Percentiles rank a stretch among this genome's conserved stretches.
Evolutionary conservation across 2,888 invertebrate species (phyloP).

Genomic region (Criorhina ranunculi): DNA sequence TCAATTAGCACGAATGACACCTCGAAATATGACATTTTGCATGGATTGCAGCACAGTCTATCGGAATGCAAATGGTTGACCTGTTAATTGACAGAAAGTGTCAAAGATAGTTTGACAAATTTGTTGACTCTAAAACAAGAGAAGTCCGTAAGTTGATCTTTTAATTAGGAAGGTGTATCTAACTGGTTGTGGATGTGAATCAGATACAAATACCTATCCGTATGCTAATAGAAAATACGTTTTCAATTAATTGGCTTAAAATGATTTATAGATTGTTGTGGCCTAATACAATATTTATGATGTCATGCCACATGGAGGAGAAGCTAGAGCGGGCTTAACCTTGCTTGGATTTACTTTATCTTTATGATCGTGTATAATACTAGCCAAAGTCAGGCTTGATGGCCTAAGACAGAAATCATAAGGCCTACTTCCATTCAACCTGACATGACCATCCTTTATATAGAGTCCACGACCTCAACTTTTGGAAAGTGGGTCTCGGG

Average conservation of each 20-base stretch:
- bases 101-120: slow-evolving; percentile 3
- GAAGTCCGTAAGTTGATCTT: slow-evolving; percentile 31
- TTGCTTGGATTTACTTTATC: too few species aligned
- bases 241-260: slow-evolving; percentile 43
- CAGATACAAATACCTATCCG: slow-evolving; percentile 10
- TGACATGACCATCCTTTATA: too few species aligned
- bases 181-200: slow-evolving; percentile 40
- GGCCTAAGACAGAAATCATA: too few species aligned
- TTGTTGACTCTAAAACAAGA: slow-evolving; percentile 35
- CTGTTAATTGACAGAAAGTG: slow-evolving; percentile 26
- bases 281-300: slow-evolving; percentile 33
- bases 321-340: too few species aligned
- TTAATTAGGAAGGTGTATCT: slow-evolving; percentile 47
- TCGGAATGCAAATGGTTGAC: slow-evolving; percentile 14
- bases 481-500: too few species aligned
- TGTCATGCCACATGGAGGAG: slow-evolving; percentile 43
- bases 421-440: too few species aligned
- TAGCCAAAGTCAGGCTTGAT: too few species aligned
- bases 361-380: too few species aligned
- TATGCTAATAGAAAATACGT: slow-evolving; percentile 49
- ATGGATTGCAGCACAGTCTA: slow-evolving; percentile 2
- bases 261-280: slow-evolving; percentile 19
- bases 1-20: slow-evolving; percentile 14
- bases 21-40: slow-evolving; percentile 34
- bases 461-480: too few species aligned